Base-by-base conservation (phyloP, 2,113 vertebrate species). In the Meriones unguiculatus region DNA sequence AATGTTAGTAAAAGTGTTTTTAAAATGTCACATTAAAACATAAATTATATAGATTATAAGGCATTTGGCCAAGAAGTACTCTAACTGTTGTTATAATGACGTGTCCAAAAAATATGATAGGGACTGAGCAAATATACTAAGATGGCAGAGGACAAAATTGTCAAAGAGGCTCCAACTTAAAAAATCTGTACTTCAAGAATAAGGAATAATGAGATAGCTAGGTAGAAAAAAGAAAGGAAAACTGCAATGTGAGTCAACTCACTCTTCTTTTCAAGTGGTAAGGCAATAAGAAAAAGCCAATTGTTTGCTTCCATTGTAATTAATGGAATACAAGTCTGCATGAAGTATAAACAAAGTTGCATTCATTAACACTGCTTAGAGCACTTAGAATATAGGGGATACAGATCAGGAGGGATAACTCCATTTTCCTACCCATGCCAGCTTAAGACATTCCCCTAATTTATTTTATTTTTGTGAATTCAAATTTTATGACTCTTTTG, bases 161-260 rank as follows among this genome's bases (percentile, higher is more conserved):
- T 46, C 54, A 50, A 38, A 67, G 46, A 88, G 93, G 28, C 1
- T n/a, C 82, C 4, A 90, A n/a, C 3, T 22, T 89, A n/a, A 28
- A 46, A 62, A 73, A 18, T 35, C 69, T 8, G 12, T 8, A 38
- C 65, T 62, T 17, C 14, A 9, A 64, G 38, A 38, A 64, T 64
- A 84, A 2, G 7, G 1, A 54, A 64, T 13, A 9, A 46, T 90
- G 59, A 80, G 91, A 62, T 5, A 78, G 6, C 12, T 59, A 17
- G 3, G 10, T 12, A 87, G 4, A 5, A 70, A 46, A 25, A 75
- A 76, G 15, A 69, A 88, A 76, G 35, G 64, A 18, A 87, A 18
- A 64, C 28, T 65, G 1, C 3, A 13, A 87, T 65, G 0, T 70
- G 15, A 70, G 0, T 22, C 1, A 80, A 3, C 10, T 0, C 5